phyloP scores from a whole-genome alignment of 2,113 vertebrate genomes.

The Colius striatus region DNA sequence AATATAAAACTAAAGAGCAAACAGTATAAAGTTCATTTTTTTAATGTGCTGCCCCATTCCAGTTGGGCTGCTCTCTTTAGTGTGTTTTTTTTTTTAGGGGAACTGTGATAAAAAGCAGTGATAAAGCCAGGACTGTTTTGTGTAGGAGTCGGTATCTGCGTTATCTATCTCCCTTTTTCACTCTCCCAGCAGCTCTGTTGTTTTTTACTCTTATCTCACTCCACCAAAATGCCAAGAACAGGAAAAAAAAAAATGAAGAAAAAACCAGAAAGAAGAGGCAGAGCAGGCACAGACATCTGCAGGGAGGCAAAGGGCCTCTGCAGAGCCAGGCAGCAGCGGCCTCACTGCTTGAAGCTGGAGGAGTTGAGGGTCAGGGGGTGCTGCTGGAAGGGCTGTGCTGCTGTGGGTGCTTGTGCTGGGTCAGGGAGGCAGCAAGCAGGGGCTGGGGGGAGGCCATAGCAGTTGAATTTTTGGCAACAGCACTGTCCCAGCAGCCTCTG shows the following conservation, averaged over 20 bases:
- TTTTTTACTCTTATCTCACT: slow-evolving; percentile 93
- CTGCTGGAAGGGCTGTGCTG: neutral
- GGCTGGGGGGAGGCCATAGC: neutral
- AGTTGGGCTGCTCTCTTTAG: slow-evolving; percentile 77
- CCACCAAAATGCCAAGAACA: slow-evolving; percentile 98
- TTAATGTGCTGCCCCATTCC: slow-evolving; percentile 80
- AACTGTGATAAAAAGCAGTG: slow-evolving; percentile 91
- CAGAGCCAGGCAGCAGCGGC: neutral
- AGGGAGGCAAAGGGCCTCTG: slow-evolving; percentile 20
- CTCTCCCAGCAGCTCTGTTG: slow-evolving; percentile 93
- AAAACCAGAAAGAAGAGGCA: slow-evolving; percentile 79
- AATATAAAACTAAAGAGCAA: slow-evolving; percentile 80
- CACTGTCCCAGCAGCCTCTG: accelerated
- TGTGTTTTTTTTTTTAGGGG: slow-evolving; percentile 69
- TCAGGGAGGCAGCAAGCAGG: neutral
- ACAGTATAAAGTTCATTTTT: slow-evolving; percentile 77
- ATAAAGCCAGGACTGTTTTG: slow-evolving; percentile 92
- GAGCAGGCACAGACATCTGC: slow-evolving; percentile 25
- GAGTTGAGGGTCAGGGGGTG: neutral
- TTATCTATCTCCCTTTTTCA: slow-evolving; percentile 96
- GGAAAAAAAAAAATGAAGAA: slow-evolving; percentile 81
- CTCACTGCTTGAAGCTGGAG: neutral
- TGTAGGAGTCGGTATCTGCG: slow-evolving; percentile 95
- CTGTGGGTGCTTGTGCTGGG: neutral
- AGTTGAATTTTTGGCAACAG: neutral